phyloP scores from a whole-genome alignment of 2,113 vertebrate genomes.

The Todiramphus saurophagus region DNA sequence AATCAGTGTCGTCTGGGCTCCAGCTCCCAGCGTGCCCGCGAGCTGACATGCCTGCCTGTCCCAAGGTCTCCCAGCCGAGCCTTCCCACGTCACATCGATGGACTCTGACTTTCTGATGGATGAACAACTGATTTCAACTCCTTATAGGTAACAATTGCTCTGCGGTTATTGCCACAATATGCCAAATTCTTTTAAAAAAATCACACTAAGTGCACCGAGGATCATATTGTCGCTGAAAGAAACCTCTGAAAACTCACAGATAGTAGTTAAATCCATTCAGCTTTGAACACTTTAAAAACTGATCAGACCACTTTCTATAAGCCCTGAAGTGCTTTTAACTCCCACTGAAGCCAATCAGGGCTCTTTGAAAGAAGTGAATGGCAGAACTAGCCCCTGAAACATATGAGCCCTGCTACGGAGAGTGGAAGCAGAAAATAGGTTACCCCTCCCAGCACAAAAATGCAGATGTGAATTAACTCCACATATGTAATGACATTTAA shows the following conservation, averaged over 20 bases:
- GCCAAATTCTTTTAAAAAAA: slow-evolving; percentile 17
- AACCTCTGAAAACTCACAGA: slow-evolving; percentile 43
- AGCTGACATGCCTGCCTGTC: not conserved
- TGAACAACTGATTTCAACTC: slow-evolving; percentile 25
- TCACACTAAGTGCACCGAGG: not conserved
- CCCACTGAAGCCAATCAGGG: slow-evolving; percentile 64
- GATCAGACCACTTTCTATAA: slow-evolving; percentile 66
- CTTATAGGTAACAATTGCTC: not conserved
- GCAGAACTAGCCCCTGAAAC: slow-evolving; percentile 64
- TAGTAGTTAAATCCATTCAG: slow-evolving; percentile 57
- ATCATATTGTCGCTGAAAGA: not conserved
- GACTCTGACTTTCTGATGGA: slow-evolving; percentile 25
- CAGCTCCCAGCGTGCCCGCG: not conserved
- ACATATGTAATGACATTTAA: slow-evolving; percentile 55
- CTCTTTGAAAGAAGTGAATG: slow-evolving; percentile 64
- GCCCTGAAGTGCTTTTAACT: slow-evolving; percentile 68
- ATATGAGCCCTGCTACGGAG: slow-evolving; percentile 6
- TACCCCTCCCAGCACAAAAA: slow-evolving; percentile 65
- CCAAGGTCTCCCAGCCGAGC: not conserved
- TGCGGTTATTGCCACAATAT: slow-evolving; percentile 51
- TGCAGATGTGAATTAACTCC: slow-evolving; percentile 68
- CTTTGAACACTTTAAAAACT: slow-evolving; percentile 61
- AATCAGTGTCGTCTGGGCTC: not conserved
- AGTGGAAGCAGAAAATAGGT: slow-evolving; percentile 60
- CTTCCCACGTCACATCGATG: not conserved